These are phyloP conservation scores for Crambe crambe DNA, from an alignment of 37 sponge, comb jelly and placozoan species.

Conservation along the genomic window DNA sequence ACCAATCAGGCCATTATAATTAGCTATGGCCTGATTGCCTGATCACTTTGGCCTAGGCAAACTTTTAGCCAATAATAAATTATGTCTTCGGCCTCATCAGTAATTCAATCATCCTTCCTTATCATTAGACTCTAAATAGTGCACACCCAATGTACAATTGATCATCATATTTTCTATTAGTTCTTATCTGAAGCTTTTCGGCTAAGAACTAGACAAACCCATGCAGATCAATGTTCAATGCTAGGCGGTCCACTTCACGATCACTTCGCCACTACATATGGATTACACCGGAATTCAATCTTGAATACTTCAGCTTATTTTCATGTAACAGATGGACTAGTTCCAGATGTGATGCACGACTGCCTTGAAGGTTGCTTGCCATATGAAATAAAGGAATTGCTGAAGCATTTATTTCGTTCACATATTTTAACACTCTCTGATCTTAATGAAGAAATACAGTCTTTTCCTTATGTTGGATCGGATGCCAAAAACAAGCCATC, in stretches of 20 bases:
- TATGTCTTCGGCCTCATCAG: too few species aligned
- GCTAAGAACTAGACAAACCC: conserved; percentile 35
- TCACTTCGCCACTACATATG: conserved; percentile 43
- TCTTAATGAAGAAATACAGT: too few species aligned
- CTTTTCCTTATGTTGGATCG: too few species aligned
- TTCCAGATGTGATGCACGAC: conserved; percentile 81
- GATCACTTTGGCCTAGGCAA: background rate
- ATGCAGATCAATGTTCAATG: conserved; percentile 40
- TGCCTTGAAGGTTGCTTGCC: conserved; percentile 68
- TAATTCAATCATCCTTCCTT: too few species aligned
- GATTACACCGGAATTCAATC: conserved; percentile 36
- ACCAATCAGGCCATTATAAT: too few species aligned
- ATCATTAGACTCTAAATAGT: background rate
- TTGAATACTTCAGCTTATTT: conserved; percentile 53
- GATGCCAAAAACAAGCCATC: too few species aligned
- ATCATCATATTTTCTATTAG: too few species aligned
- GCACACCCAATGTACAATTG: background rate
- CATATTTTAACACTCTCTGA: too few species aligned
- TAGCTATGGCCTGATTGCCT: background rate
- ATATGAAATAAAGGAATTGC: too few species aligned
- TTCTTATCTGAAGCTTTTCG: conserved; percentile 35
- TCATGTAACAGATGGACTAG: conserved; percentile 66
- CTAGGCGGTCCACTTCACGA: conserved; percentile 64
- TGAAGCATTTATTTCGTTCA: too few species aligned
- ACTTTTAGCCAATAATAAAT: too few species aligned